A percentile compares a stretch with the other conserved stretches of the same genome.
These are phyloP conservation scores for Dysmachus trigonus DNA, from an alignment of 2,888 invertebrate species.

Conservation along the genomic window DNA sequence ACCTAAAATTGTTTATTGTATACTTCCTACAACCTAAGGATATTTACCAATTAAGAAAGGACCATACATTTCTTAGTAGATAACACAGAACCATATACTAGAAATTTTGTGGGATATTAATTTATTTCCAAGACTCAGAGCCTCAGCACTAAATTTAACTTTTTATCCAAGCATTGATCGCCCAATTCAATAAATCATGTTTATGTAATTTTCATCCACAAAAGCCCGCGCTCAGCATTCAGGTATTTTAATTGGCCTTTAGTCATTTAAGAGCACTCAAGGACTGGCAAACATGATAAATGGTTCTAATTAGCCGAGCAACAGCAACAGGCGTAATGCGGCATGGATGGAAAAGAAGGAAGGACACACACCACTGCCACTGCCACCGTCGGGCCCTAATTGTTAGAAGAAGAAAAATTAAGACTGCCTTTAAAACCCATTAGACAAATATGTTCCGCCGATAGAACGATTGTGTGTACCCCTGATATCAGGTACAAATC, in stretches of 20 bases:
- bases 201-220: constrained; percentile 13
- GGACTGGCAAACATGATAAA: constrained; percentile 34
- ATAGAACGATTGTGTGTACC: constrained; percentile 12
- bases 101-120: background rate
- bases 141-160: background rate
- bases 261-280: constrained; percentile 7
- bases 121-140: background rate
- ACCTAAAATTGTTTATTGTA: too few relatives aligned
- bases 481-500: constrained; percentile 37
- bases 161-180: constrained; percentile 1
- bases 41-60: too few relatives aligned
- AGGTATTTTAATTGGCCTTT: constrained; percentile 32
- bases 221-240: background rate
- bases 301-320: constrained; percentile 31
- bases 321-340: constrained; percentile 35
- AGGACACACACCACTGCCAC: background rate
- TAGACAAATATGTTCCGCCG: constrained; percentile 32
- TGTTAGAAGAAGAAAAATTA: constrained; percentile 41
- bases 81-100: too few relatives aligned
- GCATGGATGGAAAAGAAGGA: background rate
- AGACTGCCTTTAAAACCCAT: constrained; percentile 35
- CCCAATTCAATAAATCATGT: constrained; percentile 31
- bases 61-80: too few relatives aligned
- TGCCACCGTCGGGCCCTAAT: background rate
- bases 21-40: too few relatives aligned